Evolutionary conservation across 2,888 invertebrate species (phyloP), one percentile per base, ranked within the genome.

Genomic region (Rhingia campestris): DNA sequence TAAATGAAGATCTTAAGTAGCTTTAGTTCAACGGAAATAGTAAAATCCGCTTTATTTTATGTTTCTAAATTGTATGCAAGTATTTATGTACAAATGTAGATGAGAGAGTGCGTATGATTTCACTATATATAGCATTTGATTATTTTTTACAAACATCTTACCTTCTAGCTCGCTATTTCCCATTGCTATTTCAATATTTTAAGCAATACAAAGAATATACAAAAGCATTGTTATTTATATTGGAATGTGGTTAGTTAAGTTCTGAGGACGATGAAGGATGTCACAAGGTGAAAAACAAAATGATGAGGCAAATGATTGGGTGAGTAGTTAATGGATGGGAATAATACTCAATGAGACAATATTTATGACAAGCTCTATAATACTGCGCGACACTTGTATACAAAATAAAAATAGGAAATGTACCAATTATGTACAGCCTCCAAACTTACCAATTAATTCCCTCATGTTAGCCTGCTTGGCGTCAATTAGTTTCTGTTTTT

Each of bases 391-490:
- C 63, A 73, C 30, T 45, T 56, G 37, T 22, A 22, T 39, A 56
- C 47, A 45, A 10, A n/a, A 35, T 32, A n/a, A 41, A 59, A 9
- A 67, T 45, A 47, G 10, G 4, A 54, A 64, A 58, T 49, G 70
- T 47, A 64, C 51, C 39, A 22, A 72, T 63, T 84, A 76, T 37
- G 32, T 58, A 66, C 10, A 12, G n/a, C 22, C 22, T 3, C 4
- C 9, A 14, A 58, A 92, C 94, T 91, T 91, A 96, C 97, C 95
- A 87, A 96, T 95, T 88, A 97, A 94, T 90, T 96, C 94, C 90
- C 95, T 93, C 89, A 97, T 95, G 90, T 95, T 95, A 88, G 95
- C 94, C 88, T 96, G 95, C 88, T 95, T 94, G 56, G 95, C 95
- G 89, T 96, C 96, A 64, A 96, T 93, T 75, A 95, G 93, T 72